phyloP scores from a whole-genome alignment of 2,113 vertebrate genomes.

The Aplodontia rufa region DNA sequence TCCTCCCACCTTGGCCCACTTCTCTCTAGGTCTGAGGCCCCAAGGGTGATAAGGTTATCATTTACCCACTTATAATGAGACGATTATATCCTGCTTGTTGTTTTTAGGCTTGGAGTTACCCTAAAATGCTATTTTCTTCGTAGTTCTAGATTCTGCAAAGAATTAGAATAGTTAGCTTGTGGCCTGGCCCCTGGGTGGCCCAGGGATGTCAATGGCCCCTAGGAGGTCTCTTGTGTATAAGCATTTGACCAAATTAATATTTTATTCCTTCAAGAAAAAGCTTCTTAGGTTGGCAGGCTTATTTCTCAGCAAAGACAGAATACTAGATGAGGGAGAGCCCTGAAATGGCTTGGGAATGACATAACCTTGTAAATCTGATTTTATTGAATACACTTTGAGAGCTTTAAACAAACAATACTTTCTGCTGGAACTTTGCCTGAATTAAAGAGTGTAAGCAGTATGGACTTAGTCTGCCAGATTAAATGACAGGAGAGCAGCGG shows the following conservation, averaged over 20 bases:
- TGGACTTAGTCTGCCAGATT: constrained; percentile 22
- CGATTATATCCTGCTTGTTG: not conserved
- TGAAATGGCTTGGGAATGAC: not conserved
- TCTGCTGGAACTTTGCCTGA: constrained; percentile 32
- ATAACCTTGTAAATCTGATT: constrained; percentile 21
- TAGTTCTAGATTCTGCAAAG: not conserved
- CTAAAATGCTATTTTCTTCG: not conserved
- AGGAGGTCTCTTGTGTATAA: not conserved
- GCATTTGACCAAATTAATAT: not conserved
- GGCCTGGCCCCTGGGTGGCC: not conserved
- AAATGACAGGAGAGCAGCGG: not conserved
- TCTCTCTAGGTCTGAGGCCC: not conserved
- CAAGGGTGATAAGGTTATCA: not conserved
- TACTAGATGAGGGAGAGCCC: not conserved
- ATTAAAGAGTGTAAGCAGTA: constrained; percentile 1
- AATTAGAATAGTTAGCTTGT: not conserved
- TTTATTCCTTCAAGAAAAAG: constrained; percentile 9
- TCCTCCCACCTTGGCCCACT: not conserved
- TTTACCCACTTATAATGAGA: not conserved
- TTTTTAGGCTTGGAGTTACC: not conserved
- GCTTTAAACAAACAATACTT: constrained; percentile 2
- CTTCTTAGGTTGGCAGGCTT: not conserved
- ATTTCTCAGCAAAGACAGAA: not conserved
- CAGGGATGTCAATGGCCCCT: not conserved
- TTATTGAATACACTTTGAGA: constrained; percentile 25